Evolutionary conservation across 2,113 vertebrate genomes (phyloP).

Genomic region (Prinia subflava): DNA sequence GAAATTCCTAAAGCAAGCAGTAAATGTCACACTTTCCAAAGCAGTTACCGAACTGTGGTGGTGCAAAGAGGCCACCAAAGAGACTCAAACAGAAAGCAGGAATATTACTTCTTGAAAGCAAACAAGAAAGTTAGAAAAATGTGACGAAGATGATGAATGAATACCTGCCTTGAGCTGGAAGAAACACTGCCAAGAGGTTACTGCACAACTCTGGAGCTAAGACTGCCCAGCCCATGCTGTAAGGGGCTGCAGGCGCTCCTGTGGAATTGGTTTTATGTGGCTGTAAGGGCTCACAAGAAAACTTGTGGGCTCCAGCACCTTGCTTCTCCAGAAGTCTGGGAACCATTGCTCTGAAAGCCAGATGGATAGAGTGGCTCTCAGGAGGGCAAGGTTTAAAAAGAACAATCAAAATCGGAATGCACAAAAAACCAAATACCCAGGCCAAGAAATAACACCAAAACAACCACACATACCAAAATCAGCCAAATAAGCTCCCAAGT

Average conservation of each 20-base stretch:
- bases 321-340: neutral
- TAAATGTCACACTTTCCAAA: neutral
- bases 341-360: neutral
- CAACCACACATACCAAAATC: neutral
- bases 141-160: neutral
- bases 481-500: neutral
- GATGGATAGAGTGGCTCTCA: neutral
- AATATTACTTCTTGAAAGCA: neutral
- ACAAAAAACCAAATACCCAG: neutral
- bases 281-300: neutral
- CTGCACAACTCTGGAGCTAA: neutral
- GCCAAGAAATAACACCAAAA: neutral
- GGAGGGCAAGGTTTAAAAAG: neutral
- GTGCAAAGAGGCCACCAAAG: neutral
- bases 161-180: neutral
- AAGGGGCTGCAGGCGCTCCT: neutral
- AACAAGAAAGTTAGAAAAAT: neutral
- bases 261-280: neutral
- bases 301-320: neutral
- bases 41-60: accelerated
- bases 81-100: neutral
- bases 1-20: neutral
- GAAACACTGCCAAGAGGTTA: neutral
- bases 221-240: neutral
- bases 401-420: neutral